Conservation (phyloP, 1,140 invertebrate genomes). For the Argopecten irradians region DNA sequence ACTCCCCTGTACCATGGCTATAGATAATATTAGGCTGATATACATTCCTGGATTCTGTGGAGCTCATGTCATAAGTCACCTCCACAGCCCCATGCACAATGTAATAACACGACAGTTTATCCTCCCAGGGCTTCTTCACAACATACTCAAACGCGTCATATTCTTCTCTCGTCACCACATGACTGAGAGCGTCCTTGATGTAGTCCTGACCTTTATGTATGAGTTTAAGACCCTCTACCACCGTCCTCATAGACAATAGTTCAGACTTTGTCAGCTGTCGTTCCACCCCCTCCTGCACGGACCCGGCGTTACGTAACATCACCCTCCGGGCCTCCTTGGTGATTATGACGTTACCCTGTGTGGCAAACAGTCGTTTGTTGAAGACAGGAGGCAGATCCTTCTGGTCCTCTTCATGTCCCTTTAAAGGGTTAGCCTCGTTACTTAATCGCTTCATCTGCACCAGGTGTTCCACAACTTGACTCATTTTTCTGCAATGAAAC, state of each 20-base stretch:
- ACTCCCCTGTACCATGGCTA: constrained; percentile 70
- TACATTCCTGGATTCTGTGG: constrained; percentile 57
- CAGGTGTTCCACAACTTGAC: not conserved
- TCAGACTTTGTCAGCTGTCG: constrained; percentile 60
- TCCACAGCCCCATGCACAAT: constrained; percentile 67
- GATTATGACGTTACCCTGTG: constrained; percentile 63
- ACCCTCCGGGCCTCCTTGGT: constrained; percentile 60
- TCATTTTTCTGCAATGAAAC: not conserved
- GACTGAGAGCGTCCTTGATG: constrained; percentile 67
- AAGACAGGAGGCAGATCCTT: constrained; percentile 64
- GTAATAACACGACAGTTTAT: constrained; percentile 66
- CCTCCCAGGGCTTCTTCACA: constrained; percentile 60
- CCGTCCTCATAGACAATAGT: constrained; percentile 59
- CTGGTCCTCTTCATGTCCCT: constrained; percentile 46
- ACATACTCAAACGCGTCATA: constrained; percentile 65
- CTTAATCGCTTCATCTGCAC: not conserved
- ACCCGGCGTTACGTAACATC: constrained; percentile 60
- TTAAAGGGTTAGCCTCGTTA: not conserved
- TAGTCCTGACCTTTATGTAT: constrained; percentile 69
- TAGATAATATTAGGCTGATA: constrained; percentile 71
- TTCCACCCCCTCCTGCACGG: constrained; percentile 36
- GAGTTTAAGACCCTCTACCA: constrained; percentile 66
- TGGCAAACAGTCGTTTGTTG: constrained; percentile 67
- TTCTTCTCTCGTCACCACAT: constrained; percentile 62
- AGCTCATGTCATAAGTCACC: constrained; percentile 67